Base-by-base conservation (phyloP, 2,113 vertebrate species). In the Phalacrocorax pelagicus region DNA sequence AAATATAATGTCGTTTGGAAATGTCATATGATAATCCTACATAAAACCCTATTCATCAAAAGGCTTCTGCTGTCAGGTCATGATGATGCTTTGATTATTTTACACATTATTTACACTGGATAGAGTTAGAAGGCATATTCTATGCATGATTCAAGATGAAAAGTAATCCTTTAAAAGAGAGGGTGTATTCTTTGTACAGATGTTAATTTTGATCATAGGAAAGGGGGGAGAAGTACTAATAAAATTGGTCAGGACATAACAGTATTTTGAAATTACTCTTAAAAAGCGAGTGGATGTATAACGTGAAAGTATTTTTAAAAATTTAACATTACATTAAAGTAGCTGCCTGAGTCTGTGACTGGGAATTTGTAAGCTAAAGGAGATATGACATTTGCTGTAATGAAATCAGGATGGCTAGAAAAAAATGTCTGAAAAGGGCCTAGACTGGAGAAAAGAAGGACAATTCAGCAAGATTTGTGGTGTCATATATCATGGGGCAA, bases 21-120 rank as follows among this genome's bases (percentile, higher is more conserved):
- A 98, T 98, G 97, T 98, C 98, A 98, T 98, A 97, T 97, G 98
- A 98, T 98, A 98, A 98, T 98, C 97, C 96, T 93, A 96, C 97
- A 95, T 97, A 98, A 98, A 97, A 77, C 96, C 93, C 96, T 98
- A 97, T 98, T 98, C 96, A 98, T 98, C 97, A 98, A 97, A 98
- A 98, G 95, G 91, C 90, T 97, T 97, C 94, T 95, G 86, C 98
- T 97, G 97, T 98, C 98, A 97, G 97, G 91, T 94, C 34, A 23
- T 96, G 96, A 98, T 97, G 94, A 95, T 94, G 59, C 97, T 98
- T 97, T 97, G 98, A 98, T 98, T 98, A 97, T 98, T 98, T 98
- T 98, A 96, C 97, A 97, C 95, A 93, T 97, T 98, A 98, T 98
- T 98, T 98, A 97, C 97, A 97, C 93, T 97, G 87, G 90, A 88